Conservation (phyloP, 2,888 invertebrate genomes). For the Andrena minutula region DNA sequence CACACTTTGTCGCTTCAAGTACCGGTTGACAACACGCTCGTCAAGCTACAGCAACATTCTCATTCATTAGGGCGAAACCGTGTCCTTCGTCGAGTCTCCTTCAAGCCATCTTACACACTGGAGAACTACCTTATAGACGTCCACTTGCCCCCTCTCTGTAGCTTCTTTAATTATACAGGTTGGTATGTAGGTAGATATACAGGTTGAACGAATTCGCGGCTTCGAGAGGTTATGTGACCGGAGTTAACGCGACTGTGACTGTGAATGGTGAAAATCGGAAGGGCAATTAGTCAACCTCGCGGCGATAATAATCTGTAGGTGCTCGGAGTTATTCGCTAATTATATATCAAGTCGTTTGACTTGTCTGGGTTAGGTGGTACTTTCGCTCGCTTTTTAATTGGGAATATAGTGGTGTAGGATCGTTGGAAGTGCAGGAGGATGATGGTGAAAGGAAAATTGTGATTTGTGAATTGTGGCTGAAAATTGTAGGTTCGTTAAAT, state of each 20-base stretch:
- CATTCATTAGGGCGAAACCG: slow-evolving; percentile 48
- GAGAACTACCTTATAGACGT: slow-evolving; percentile 24
- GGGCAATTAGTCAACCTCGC: slow-evolving; percentile 25
- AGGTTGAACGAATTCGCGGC: slow-evolving; percentile 33
- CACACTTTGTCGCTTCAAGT: slow-evolving; percentile 24
- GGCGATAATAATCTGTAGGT: slow-evolving; percentile 15
- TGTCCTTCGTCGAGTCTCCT: slow-evolving; percentile 46
- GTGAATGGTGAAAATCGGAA: slow-evolving; percentile 10
- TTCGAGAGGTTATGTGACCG: slow-evolving; percentile 4
- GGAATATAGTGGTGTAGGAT: neutral
- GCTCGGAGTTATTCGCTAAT: slow-evolving; percentile 12
- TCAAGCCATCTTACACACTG: slow-evolving; percentile 34
- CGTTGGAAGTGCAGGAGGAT: no score
- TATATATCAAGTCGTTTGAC: slow-evolving; percentile 9
- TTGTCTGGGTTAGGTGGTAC: neutral
- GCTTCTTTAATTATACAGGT: slow-evolving; percentile 39
- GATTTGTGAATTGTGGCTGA: no score
- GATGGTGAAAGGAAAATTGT: no score
- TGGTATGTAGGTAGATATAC: slow-evolving; percentile 24
- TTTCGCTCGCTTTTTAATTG: neutral
- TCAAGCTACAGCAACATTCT: slow-evolving; percentile 29
- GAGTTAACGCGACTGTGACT: neutral
- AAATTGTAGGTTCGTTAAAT: no score
- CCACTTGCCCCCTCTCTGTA: neutral
- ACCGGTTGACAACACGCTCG: slow-evolving; percentile 28